phyloP scores from a whole-genome alignment of 2,888 invertebrate species.

The Andrena camellia region DNA sequence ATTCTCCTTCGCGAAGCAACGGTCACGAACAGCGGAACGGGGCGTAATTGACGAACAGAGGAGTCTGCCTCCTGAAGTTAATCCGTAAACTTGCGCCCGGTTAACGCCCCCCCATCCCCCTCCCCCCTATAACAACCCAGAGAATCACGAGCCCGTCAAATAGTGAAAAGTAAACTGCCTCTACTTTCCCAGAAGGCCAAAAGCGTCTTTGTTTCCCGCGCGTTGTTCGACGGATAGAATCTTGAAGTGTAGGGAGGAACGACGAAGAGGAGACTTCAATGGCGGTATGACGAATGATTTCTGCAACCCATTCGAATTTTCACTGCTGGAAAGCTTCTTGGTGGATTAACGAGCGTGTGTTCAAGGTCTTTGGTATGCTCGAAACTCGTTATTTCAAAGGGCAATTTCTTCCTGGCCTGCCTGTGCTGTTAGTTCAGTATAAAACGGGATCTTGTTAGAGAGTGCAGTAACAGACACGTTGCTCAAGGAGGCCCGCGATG shows the following conservation, averaged over 20 bases:
- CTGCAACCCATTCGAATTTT: not conserved
- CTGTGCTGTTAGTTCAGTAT: constrained; percentile 18
- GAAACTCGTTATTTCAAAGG: not conserved
- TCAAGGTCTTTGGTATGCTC: not conserved
- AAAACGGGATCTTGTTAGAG: constrained; percentile 9
- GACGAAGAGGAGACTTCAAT: not conserved
- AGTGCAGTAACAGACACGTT: not conserved
- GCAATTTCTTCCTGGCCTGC: constrained; percentile 2
- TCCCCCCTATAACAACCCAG: not conserved
- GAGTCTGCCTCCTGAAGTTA: constrained; percentile 9
- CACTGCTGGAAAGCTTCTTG: not conserved
- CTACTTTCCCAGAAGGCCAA: not conserved
- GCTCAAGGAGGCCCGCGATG: not conserved
- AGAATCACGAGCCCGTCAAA: constrained; percentile 9
- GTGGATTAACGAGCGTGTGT: not conserved
- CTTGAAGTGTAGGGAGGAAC: not conserved
- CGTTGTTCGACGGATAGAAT: not conserved
- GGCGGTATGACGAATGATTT: not conserved
- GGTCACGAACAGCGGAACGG: constrained; percentile 3
- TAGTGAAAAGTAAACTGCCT: not conserved
- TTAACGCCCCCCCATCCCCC: not conserved
- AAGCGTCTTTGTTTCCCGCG: not conserved
- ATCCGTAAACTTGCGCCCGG: constrained; percentile 38
- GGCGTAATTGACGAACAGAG: constrained; percentile 45
- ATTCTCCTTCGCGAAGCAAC: constrained; percentile 30